Conservation (phyloP, 2,888 invertebrate genomes). For the Lumbricus terrestris region DNA sequence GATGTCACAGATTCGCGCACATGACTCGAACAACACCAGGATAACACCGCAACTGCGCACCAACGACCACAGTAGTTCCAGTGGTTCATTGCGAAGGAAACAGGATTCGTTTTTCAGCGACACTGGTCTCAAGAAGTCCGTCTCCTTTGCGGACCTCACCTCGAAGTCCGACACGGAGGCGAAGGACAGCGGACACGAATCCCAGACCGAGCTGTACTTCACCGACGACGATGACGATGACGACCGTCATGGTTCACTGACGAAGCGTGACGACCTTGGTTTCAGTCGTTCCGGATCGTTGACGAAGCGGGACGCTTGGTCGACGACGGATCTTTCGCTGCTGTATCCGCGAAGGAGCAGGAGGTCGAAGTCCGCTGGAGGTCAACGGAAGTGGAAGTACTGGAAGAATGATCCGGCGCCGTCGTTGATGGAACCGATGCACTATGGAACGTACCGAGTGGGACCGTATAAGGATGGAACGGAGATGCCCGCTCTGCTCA, state of each 20-base stretch:
- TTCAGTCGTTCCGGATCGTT: background rate
- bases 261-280: background rate
- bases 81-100: background rate
- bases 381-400: slow-evolving; percentile 42
- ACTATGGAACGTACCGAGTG: slow-evolving; percentile 35
- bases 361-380: background rate
- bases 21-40: slow-evolving; percentile 46
- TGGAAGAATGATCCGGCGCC: slow-evolving; percentile 51
- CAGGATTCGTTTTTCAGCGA: background rate
- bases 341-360: background rate
- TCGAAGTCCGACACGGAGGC: slow-evolving; percentile 26
- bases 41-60: slow-evolving; percentile 46
- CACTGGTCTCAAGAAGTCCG: slow-evolving; percentile 26
- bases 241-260: background rate
- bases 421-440: slow-evolving; percentile 41
- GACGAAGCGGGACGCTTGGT: background rate
- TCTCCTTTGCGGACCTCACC: slow-evolving; percentile 30
- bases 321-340: background rate
- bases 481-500: background rate
- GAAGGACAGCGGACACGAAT: slow-evolving; percentile 40
- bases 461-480: slow-evolving; percentile 32
- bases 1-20: slow-evolving; percentile 43
- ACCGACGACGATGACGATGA: slow-evolving; percentile 24
- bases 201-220: slow-evolving; percentile 32
- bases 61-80: background rate